Evolutionary conservation across 2,113 vertebrate species (phyloP), one percentile per base, ranked within the genome.

Genomic region (Pipa parva): DNA sequence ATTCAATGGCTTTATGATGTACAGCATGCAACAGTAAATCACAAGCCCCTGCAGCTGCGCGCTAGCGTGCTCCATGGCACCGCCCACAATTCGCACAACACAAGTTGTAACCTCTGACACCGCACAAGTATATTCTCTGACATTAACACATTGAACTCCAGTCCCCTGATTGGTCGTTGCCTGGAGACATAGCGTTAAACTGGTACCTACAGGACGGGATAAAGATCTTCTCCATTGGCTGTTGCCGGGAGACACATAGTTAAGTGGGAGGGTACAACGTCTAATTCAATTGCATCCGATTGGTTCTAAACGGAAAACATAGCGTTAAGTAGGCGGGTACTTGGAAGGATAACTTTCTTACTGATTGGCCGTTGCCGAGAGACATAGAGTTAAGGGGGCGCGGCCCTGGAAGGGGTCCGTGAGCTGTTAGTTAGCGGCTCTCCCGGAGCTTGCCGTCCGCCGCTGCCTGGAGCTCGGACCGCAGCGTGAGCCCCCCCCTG

Each of bases 351-450:
- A 3, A 71, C 73, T 69, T 75, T 57, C 2, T 9, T 5, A 24
- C 18, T 20, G 46, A 49, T 49, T 49, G 46, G 46, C 21, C 46
- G 46, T 49, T 49, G 46, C 46, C 20, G 46, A 24, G 46, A 49
- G 18, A 49, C 46, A 6, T 22, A 20, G 18, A 2, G 46, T 18
- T n/a, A 75, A 52, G 75, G 72, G 74, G 79, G 79, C 77, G 77
- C 75, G 75, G 77, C 77, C 73, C 25, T n/a, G 2, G 1, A 18
- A n/a, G 13, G 39, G n/a, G 63, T 71, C 73, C 13, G 59, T 74
- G 76, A 63, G 75, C 77, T 60, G 77, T 74, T 52, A 74, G 76
- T 65, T 67, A 74, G 79, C 71, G 72, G 73, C 68, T 75, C 69
- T 61, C 62, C 5, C 63, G 37, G 71, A 64, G 15, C 20, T 31